A percentile compares a stretch with the other conserved stretches of the same genome.
phyloP scores from a whole-genome alignment of 2,113 vertebrate species.

The Alligator sinensis region DNA sequence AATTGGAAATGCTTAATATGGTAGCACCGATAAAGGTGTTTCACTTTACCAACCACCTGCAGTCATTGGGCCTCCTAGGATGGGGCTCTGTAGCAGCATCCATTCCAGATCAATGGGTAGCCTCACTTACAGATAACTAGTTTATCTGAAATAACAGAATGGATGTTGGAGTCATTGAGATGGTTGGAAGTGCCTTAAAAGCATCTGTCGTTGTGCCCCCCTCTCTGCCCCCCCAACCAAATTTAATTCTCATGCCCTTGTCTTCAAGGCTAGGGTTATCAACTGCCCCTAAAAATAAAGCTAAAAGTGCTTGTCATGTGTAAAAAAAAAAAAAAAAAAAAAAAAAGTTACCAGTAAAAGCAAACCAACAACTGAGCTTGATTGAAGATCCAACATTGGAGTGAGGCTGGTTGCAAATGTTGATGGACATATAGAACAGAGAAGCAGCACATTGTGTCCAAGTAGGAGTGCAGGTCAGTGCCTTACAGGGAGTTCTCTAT shows the following conservation, averaged over 20 bases:
- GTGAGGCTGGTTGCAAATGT: too few relatives aligned
- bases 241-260: not conserved
- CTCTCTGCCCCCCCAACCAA: not conserved
- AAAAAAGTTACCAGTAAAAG: too few relatives aligned
- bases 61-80: not conserved
- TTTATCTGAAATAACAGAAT: not conserved
- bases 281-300: too few relatives aligned
- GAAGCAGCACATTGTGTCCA: too few relatives aligned
- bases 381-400: too few relatives aligned
- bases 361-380: too few relatives aligned
- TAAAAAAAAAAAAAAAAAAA: too few relatives aligned
- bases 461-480: too few relatives aligned
- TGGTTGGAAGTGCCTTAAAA: not conserved
- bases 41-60: not conserved
- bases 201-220: not conserved
- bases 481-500: too few relatives aligned
- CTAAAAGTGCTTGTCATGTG: too few relatives aligned
- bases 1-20: not conserved
- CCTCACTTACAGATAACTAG: not conserved
- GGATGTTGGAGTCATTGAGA: not conserved
- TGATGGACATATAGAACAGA: too few relatives aligned
- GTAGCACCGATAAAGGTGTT: not conserved
- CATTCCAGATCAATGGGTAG: not conserved
- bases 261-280: not conserved
- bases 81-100: rapidly evolving